Percentiles rank a stretch among this genome's conserved stretches.
Evolutionary conservation across 2,113 vertebrate species (phyloP).

Genomic region (Hippocampus guttulatus): DNA sequence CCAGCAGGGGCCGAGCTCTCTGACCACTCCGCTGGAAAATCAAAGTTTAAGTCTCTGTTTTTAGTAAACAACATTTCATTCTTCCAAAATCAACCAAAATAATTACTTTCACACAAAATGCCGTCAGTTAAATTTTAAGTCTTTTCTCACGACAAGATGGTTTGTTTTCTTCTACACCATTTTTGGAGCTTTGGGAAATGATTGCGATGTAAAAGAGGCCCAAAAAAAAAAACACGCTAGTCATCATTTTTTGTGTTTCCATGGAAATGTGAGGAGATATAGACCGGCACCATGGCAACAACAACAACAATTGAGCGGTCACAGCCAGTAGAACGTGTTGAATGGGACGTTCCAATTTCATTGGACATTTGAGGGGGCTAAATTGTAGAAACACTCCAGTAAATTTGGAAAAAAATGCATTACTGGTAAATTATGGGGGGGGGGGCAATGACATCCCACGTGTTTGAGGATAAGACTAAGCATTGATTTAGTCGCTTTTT

Average conservation of each 20-base stretch:
- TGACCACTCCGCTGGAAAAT: no score
- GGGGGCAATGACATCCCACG: constrained; percentile 7
- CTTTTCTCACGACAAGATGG: no score
- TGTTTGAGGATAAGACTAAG: constrained; percentile 28
- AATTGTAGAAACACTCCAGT: constrained; percentile 7
- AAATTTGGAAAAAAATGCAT: constrained; percentile 34
- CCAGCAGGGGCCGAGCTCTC: no score
- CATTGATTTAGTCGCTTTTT: constrained; percentile 53
- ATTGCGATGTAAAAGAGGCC: constrained; percentile 12
- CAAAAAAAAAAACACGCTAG: constrained; percentile 32
- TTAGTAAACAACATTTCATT: no score
- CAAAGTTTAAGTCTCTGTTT: no score
- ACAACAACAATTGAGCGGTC: constrained; percentile 25
- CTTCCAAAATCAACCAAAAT: no score
- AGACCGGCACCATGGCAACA: constrained; percentile 60
- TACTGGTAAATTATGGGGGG: constrained; percentile 7
- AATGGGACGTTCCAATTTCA: constrained; percentile 6
- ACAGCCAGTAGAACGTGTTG: neutral
- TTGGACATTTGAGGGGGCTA: neutral
- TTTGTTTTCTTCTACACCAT: neutral
- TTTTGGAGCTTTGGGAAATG: neutral
- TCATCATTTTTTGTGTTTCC: constrained; percentile 61
- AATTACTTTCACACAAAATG: no score
- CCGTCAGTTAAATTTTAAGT: no score
- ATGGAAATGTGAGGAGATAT: constrained; percentile 63